Evolutionary conservation across 2,797 vertebrate species (phyloP).

Genomic region (Chromis chromis): DNA sequence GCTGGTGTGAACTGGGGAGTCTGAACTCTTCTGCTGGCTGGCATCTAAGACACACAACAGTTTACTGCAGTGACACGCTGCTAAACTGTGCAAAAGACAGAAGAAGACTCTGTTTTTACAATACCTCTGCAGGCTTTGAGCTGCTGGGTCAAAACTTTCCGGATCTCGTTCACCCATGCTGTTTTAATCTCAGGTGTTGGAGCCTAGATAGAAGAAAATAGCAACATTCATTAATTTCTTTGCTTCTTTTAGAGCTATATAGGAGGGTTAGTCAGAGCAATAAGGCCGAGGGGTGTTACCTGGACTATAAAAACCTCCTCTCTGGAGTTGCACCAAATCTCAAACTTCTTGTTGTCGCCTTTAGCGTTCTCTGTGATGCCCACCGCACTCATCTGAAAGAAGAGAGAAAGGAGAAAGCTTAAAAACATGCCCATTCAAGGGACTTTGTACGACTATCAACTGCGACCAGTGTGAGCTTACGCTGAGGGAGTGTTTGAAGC

Average conservation of each 20-base stretch:
- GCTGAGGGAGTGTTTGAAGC: constrained; percentile 96
- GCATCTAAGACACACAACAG: constrained; percentile 85
- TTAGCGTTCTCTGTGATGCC: constrained; percentile 97
- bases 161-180: constrained; percentile 94
- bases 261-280: background rate
- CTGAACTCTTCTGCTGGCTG: constrained; percentile 90
- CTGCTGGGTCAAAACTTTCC: constrained; percentile 95
- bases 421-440: background rate
- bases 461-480: constrained; percentile 78
- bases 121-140: constrained; percentile 95
- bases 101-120: background rate
- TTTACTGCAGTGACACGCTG: background rate
- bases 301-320: constrained; percentile 98
- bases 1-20: constrained; percentile 82
- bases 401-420: background rate
- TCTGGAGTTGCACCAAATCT: constrained; percentile 97
- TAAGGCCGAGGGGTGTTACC: constrained; percentile 73
- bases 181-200: constrained; percentile 93
- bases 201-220: constrained; percentile 81
- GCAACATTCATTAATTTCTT: accelerated
- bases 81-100: too few relatives aligned
- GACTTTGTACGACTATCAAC: accelerated
- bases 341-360: constrained; percentile 96
- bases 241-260: background rate
- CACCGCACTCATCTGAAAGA: constrained; percentile 92